A percentile compares a stretch with the other conserved stretches of the same genome.
Evolutionary conservation across 2,888 invertebrate genomes (phyloP).

Genomic region (Heliconius charithonia): DNA sequence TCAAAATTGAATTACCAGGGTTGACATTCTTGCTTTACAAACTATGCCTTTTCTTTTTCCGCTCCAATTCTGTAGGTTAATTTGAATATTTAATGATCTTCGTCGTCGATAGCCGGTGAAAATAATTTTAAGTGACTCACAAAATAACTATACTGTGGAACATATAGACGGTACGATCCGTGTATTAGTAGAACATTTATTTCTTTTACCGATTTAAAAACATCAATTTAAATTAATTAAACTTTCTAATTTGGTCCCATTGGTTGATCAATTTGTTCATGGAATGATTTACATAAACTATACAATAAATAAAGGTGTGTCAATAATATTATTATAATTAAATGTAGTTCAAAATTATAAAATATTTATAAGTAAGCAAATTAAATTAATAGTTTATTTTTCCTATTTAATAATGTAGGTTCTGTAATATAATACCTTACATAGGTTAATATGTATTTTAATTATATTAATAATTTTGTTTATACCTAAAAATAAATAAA

Average conservation of each 20-base stretch:
- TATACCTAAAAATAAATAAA: too few species aligned
- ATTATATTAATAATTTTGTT: too few species aligned
- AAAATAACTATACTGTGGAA: conserved; percentile 16
- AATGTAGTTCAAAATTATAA: background rate
- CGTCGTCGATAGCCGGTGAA: conserved; percentile 48
- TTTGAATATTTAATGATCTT: conserved; percentile 74
- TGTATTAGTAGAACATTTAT: conserved; percentile 15
- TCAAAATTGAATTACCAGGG: conserved; percentile 83
- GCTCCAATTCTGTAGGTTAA: conserved; percentile 77
- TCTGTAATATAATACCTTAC: background rate
- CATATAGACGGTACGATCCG: conserved; percentile 11
- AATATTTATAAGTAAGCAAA: background rate
- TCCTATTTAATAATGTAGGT: background rate
- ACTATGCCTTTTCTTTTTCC: conserved; percentile 77
- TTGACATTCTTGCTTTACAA: conserved; percentile 79
- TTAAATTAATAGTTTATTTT: background rate
- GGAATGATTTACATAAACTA: conserved; percentile 7
- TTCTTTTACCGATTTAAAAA: conserved; percentile 15
- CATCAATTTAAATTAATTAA: conserved; percentile 22
- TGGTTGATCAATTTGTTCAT: conserved; percentile 14
- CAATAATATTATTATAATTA: background rate
- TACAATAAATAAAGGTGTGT: conserved; percentile 12
- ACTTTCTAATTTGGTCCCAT: conserved; percentile 14
- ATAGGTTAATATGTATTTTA: too few species aligned
- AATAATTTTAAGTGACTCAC: conserved; percentile 47